phyloP scores from a whole-genome alignment of 2,797 vertebrate genomes.

The Cirrhinus molitorella region DNA sequence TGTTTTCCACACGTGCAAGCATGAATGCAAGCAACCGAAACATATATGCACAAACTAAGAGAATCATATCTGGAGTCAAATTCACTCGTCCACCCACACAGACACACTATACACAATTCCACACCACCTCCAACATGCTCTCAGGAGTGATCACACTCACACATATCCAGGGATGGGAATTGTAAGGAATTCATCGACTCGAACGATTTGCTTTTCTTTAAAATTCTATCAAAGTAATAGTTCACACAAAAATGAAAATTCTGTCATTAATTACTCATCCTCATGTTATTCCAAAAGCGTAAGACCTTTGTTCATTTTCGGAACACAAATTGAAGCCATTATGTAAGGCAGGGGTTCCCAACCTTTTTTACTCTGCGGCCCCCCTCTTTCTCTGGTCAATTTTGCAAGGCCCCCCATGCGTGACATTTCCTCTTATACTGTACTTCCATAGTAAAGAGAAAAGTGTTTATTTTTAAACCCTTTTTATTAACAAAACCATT shows the following conservation, averaged over 20 bases:
- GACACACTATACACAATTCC: constrained; percentile 64
- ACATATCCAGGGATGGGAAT: constrained; percentile 24
- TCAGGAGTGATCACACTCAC: constrained; percentile 56
- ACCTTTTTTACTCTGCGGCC: too few relatives aligned
- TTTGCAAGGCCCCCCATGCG: too few relatives aligned
- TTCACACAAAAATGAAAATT: background rate
- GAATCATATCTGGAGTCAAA: constrained; percentile 48
- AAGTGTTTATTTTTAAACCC: too few relatives aligned
- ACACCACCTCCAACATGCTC: constrained; percentile 61
- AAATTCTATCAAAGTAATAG: background rate
- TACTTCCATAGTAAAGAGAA: too few relatives aligned
- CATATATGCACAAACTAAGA: constrained; percentile 22
- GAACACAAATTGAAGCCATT: background rate
- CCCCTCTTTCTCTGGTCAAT: too few relatives aligned
- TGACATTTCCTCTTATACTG: too few relatives aligned
- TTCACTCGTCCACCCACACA: constrained; percentile 74
- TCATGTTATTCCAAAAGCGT: background rate
- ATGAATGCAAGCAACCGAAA: constrained; percentile 3
- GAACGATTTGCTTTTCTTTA: background rate
- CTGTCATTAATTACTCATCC: background rate
- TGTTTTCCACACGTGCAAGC: too few relatives aligned
- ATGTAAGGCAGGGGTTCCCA: too few relatives aligned
- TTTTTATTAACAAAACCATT: too few relatives aligned
- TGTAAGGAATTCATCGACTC: constrained; percentile 10
- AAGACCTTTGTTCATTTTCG: background rate